These are phyloP conservation scores for Carcina quercana DNA, from an alignment of 2,888 invertebrate genomes.

Conservation along the genomic window DNA sequence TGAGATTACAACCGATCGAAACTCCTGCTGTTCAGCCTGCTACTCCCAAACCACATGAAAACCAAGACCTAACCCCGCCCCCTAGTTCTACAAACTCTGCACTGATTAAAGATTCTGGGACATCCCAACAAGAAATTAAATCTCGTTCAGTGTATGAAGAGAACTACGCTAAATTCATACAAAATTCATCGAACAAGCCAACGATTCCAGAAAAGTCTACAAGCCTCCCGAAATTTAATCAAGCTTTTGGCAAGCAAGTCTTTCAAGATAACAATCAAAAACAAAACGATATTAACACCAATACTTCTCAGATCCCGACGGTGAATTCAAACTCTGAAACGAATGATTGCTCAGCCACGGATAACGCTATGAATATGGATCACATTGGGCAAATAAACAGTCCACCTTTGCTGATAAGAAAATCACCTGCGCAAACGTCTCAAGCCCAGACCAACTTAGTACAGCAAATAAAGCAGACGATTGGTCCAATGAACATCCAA, in stretches of 20 bases:
- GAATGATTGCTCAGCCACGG: conserved; percentile 39
- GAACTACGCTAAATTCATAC: conserved; percentile 72
- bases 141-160: conserved; percentile 71
- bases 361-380: conserved; percentile 49
- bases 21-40: conserved; percentile 36
- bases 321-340: conserved; percentile 30
- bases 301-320: conserved; percentile 32
- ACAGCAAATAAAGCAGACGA: conserved; percentile 66
- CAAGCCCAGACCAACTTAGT: conserved; percentile 51
- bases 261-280: conserved; percentile 66
- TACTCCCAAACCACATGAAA: conserved; percentile 34
- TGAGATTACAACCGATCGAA: conserved; percentile 61
- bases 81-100: conserved; percentile 24
- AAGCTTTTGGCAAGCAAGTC: conserved; percentile 84
- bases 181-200: conserved; percentile 50
- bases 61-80: conserved; percentile 37
- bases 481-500: conserved; percentile 73
- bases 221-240: conserved; percentile 83
- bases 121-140: conserved; percentile 56
- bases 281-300: conserved; percentile 36
- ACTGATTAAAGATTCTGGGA: conserved; percentile 30
- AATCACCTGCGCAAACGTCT: conserved; percentile 39
- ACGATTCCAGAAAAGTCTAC: conserved; percentile 55
- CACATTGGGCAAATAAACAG: conserved; percentile 50
- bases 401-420: conserved; percentile 55